Percentiles rank a stretch among this genome's conserved stretches.
Evolutionary conservation across 2,888 invertebrate species (phyloP).

Genomic region (Platynereis dumerilii): DNA sequence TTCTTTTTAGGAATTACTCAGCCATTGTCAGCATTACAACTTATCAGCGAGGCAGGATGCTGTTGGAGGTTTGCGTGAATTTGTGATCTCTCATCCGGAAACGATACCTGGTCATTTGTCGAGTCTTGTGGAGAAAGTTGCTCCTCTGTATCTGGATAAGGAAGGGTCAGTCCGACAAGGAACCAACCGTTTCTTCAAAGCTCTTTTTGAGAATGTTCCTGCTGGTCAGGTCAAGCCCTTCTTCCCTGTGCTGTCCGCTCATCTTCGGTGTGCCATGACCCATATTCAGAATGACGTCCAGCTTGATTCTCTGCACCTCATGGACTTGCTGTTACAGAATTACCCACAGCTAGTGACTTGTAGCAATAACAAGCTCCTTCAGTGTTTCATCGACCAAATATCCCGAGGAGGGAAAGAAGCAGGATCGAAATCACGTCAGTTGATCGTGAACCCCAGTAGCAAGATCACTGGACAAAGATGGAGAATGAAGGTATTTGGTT

Average conservation of each 20-base stretch:
- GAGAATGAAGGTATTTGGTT: slow-evolving; percentile 23
- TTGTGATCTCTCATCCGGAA: slow-evolving; percentile 66
- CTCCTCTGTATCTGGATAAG: slow-evolving; percentile 75
- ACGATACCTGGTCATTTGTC: slow-evolving; percentile 71
- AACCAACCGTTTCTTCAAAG: slow-evolving; percentile 65
- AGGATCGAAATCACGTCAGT: slow-evolving; percentile 27
- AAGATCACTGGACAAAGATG: slow-evolving; percentile 72
- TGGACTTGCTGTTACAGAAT: slow-evolving; percentile 78
- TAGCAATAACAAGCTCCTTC: slow-evolving; percentile 75
- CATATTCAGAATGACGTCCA: slow-evolving; percentile 82
- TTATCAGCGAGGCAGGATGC: slow-evolving; percentile 72
- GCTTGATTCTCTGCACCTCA: slow-evolving; percentile 80
- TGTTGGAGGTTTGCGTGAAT: slow-evolving; percentile 67
- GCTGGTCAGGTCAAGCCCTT: slow-evolving; percentile 69
- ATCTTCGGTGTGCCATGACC: slow-evolving; percentile 87
- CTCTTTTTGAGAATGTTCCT: slow-evolving; percentile 39
- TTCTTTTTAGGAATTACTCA: slow-evolving; percentile 74
- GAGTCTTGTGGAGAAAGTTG: slow-evolving; percentile 73
- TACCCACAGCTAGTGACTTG: slow-evolving; percentile 73
- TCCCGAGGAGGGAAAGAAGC: slow-evolving; percentile 68
- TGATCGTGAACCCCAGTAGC: slow-evolving; percentile 69
- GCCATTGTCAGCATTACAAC: slow-evolving; percentile 79
- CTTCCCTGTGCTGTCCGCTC: slow-evolving; percentile 78
- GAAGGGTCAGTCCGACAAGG: slow-evolving; percentile 69
- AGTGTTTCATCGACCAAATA: slow-evolving; percentile 84